Evolutionary conservation across 2,888 invertebrate genomes (phyloP).

Genomic region (Caenorhabditis sinica): DNA sequence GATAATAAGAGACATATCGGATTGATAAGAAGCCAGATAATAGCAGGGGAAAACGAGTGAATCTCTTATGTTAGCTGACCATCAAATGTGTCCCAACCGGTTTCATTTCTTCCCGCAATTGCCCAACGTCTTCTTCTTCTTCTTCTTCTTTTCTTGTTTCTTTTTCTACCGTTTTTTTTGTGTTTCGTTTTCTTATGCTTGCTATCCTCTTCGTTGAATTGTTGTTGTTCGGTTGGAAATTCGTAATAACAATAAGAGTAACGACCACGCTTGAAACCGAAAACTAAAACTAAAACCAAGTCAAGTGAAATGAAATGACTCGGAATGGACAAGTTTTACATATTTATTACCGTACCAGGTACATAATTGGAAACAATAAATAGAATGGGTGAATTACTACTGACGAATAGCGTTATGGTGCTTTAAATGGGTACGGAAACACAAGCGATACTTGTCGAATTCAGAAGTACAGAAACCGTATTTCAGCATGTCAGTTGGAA

Average conservation of each 20-base stretch:
- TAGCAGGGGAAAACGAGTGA: conserved; percentile 6
- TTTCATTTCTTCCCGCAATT: conserved; percentile 21
- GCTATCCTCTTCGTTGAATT: not conserved
- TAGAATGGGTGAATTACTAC: not conserved
- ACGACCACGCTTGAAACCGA: conserved; percentile 15
- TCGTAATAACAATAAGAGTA: not conserved
- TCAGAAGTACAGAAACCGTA: conserved; percentile 69
- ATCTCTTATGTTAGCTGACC: conserved; percentile 27
- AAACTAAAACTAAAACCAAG: conserved; percentile 1
- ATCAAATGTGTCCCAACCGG: conserved; percentile 7
- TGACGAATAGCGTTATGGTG: conserved; percentile 67
- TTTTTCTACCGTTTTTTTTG: conserved; percentile 18
- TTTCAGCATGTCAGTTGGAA: conserved; percentile 71
- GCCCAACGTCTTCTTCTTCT: conserved; percentile 45
- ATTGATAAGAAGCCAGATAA: conserved; percentile 49
- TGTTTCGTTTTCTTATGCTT: not conserved
- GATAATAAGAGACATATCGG: conserved; percentile 27
- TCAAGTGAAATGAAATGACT: conserved; percentile 30
- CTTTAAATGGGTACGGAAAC: conserved; percentile 71
- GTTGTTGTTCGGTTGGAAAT: conserved; percentile 17
- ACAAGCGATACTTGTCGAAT: conserved; percentile 72
- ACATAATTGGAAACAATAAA: not conserved
- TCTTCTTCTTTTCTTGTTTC: not conserved
- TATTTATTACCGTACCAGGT: conserved; percentile 21
- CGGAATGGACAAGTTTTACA: not conserved